phyloP scores from a whole-genome alignment of 2,113 vertebrate genomes.

The Calypte anna region DNA sequence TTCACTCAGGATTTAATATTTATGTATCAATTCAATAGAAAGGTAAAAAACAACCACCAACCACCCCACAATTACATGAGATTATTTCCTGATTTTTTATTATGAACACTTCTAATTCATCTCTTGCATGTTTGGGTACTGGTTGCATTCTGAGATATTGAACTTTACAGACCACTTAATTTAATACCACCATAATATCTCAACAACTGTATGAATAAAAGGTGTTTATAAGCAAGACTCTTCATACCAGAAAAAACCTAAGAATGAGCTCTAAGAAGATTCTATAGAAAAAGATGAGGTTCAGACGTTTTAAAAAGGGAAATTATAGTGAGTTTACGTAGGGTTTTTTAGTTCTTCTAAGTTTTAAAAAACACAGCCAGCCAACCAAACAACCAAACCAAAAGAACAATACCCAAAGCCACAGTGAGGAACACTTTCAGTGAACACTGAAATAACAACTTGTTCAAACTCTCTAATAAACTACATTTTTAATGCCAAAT shows the following conservation, averaged over 20 bases:
- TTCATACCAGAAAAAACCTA: background rate
- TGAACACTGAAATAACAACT: background rate
- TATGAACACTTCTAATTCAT: background rate
- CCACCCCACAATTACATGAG: background rate
- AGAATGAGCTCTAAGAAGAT: background rate
- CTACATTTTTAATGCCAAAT: background rate
- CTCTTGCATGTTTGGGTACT: background rate
- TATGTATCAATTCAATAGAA: background rate
- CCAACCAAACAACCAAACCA: no score
- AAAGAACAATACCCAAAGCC: background rate
- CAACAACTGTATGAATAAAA: background rate
- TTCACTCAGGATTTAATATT: background rate
- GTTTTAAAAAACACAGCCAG: accelerated
- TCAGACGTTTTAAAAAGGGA: background rate
- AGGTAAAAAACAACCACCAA: background rate
- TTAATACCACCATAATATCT: background rate
- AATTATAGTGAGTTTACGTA: background rate
- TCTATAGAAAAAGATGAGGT: background rate
- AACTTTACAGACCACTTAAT: background rate
- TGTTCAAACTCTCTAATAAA: background rate
- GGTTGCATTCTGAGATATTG: background rate
- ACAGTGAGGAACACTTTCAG: background rate
- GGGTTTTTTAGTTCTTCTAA: background rate
- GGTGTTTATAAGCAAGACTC: background rate
- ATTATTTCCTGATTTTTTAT: background rate